phyloP scores from a whole-genome alignment of 2,797 vertebrate species.

The Myotis daubentonii region DNA sequence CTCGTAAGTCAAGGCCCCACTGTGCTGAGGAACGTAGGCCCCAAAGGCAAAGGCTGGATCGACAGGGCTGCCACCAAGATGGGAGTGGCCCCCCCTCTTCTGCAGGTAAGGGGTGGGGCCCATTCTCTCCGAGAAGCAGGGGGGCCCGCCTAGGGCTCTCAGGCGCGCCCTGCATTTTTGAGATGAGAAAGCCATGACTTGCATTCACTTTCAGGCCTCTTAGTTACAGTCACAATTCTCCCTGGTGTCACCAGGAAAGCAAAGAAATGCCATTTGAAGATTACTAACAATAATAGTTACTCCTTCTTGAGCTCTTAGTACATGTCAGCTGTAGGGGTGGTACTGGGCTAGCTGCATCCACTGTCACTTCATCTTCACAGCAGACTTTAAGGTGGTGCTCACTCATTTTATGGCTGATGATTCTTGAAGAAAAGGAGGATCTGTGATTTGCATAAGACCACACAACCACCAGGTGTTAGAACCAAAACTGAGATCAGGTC shows the following conservation, averaged over 20 bases:
- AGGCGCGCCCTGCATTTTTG: background rate
- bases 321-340: too few relatives aligned
- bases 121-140: background rate
- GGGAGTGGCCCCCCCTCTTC: slow-evolving; percentile 89
- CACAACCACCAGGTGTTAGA: background rate
- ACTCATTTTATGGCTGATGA: background rate
- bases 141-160: background rate
- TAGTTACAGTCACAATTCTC: background rate
- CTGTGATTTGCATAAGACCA: background rate
- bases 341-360: rapidly evolving
- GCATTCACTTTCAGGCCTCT: background rate
- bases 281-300: background rate
- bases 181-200: background rate
- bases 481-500: background rate
- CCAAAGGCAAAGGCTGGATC: slow-evolving; percentile 95
- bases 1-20: too few relatives aligned
- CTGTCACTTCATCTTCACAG: background rate
- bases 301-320: background rate
- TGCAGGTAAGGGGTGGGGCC: slow-evolving; percentile 88
- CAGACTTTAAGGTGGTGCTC: background rate
- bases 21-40: slow-evolving; percentile 91
- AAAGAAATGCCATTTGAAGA: background rate
- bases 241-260: background rate
- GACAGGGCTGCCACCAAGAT: slow-evolving; percentile 95
- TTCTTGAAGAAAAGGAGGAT: background rate